Conservation (phyloP, 2,113 vertebrate species). For the Macquaria ambigua region DNA sequence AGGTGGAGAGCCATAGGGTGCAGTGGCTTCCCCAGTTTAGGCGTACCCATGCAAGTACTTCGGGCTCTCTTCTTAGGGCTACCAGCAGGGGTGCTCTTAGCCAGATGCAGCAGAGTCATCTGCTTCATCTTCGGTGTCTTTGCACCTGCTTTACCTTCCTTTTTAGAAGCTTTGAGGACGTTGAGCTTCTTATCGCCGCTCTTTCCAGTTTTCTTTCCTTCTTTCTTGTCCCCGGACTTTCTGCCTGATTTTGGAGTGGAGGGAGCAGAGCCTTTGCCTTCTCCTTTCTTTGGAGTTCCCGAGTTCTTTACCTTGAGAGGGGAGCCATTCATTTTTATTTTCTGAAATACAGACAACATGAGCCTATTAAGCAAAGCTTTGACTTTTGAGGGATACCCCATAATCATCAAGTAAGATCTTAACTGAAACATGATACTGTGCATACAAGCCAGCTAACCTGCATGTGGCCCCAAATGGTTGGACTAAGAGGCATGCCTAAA, state of each 20-base stretch:
- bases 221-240: slow-evolving; percentile 79
- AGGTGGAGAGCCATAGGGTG: slow-evolving; percentile 94
- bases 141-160: slow-evolving; percentile 86
- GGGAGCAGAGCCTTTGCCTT: slow-evolving; percentile 80
- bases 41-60: slow-evolving; percentile 81
- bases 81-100: slow-evolving; percentile 88
- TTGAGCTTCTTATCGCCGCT: slow-evolving; percentile 83
- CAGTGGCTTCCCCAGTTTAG: slow-evolving; percentile 93
- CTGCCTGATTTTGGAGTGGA: slow-evolving; percentile 69
- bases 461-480: slow-evolving; percentile 93
- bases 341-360: slow-evolving; percentile 77
- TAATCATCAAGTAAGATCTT: not conserved
- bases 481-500: slow-evolving; percentile 88
- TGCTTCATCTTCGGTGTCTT: slow-evolving; percentile 96
- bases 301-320: slow-evolving; percentile 94
- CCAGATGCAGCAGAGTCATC: slow-evolving; percentile 94
- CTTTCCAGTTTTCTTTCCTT: slow-evolving; percentile 82
- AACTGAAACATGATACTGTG: not conserved
- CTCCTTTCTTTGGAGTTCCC: slow-evolving; percentile 88
- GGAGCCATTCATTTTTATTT: slow-evolving; percentile 90
- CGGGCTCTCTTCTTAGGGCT: slow-evolving; percentile 85
- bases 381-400: not conserved
- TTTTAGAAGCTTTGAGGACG: slow-evolving; percentile 90
- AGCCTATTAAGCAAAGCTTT: slow-evolving; percentile 18
- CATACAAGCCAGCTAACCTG: slow-evolving; percentile 77